Percentiles rank a stretch among this genome's conserved stretches.
Conservation (phyloP, 1,140 invertebrate species). For the Fopius arisanus region DNA sequence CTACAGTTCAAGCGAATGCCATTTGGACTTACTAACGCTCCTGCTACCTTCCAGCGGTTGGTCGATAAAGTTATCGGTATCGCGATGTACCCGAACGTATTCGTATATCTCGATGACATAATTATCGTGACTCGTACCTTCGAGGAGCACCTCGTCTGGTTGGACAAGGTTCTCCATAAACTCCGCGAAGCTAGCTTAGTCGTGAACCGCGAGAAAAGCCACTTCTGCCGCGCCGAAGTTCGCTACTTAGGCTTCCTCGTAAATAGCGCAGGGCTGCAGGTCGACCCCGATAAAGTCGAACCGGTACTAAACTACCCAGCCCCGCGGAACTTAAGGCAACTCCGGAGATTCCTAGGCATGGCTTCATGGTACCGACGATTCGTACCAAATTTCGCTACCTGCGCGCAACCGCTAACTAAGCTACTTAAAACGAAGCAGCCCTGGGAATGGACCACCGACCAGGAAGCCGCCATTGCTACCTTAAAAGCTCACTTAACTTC, state of each 20-base stretch:
- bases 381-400: conserved; percentile 37
- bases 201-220: too few species aligned
- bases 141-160: too few species aligned
- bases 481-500: conserved; percentile 34
- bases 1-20: too few species aligned
- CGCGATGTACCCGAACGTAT: too few species aligned
- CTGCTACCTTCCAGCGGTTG: too few species aligned
- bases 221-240: too few species aligned
- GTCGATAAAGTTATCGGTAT: too few species aligned
- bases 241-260: conserved; percentile 48
- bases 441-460: conserved; percentile 27
- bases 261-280: conserved; percentile 43
- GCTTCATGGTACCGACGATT: conserved; percentile 47
- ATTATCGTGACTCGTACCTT: too few species aligned
- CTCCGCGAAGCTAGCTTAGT: too few species aligned
- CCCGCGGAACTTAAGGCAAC: conserved; percentile 17
- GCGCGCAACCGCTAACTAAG: conserved; percentile 37
- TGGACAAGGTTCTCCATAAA: too few species aligned
- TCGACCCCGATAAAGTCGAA: conserved; percentile 47
- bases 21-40: too few species aligned
- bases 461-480: conserved; percentile 23
- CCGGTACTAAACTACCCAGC: conserved; percentile 4
- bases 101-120: too few species aligned
- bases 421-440: conserved; percentile 27
- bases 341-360: conserved; percentile 40